phyloP scores from a whole-genome alignment of 2,888 invertebrate species.

The Neoscelio sp. region DNA sequence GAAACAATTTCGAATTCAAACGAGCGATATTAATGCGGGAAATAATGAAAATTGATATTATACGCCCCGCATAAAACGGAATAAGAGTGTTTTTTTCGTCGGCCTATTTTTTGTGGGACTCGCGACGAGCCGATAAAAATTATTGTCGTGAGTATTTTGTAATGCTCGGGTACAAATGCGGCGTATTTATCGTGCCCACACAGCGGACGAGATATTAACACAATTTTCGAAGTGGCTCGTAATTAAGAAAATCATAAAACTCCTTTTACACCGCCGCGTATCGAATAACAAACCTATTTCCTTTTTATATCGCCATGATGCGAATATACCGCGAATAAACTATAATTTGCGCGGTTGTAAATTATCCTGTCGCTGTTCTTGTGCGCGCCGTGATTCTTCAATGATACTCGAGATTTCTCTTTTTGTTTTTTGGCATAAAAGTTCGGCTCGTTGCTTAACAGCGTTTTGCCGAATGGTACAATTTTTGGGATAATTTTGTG shows the following conservation, averaged over 20 bases:
- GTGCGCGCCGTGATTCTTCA: constrained; percentile 37
- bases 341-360: constrained; percentile 58
- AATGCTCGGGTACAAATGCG: constrained; percentile 15
- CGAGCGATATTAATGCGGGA: constrained; percentile 32
- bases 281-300: constrained; percentile 61
- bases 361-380: constrained; percentile 54
- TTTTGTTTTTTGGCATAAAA: constrained; percentile 45
- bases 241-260: constrained; percentile 62
- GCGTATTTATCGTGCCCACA: constrained; percentile 45
- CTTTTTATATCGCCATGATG: constrained; percentile 55
- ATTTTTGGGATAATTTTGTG: too few species aligned
- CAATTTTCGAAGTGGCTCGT: constrained; percentile 50
- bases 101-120: constrained; percentile 16
- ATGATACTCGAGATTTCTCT: constrained; percentile 51
- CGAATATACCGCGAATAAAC: constrained; percentile 50
- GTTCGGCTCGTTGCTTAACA: constrained; percentile 23
- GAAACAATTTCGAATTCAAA: constrained; percentile 24
- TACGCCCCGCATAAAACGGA: constrained; percentile 4
- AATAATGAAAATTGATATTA: constrained; percentile 36
- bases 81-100: too few species aligned
- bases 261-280: constrained; percentile 52
- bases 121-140: constrained; percentile 28
- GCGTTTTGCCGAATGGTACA: too few species aligned
- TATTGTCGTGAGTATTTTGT: constrained; percentile 50
- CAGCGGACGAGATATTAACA: constrained; percentile 54